Percentiles rank a stretch among this genome's conserved stretches.
Conservation (phyloP, 2,888 invertebrate genomes). For the Fragum fragum region DNA sequence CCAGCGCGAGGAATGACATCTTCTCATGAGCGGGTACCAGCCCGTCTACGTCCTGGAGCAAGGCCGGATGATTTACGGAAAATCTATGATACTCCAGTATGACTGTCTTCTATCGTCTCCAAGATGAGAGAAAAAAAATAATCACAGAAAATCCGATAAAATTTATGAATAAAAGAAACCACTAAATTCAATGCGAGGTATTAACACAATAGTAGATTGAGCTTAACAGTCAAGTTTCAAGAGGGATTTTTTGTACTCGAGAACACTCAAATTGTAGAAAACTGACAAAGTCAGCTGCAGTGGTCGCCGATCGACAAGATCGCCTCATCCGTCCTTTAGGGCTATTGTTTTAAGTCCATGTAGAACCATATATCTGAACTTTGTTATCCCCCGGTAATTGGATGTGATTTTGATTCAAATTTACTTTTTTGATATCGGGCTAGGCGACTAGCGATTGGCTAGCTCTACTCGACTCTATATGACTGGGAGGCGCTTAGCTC, state of each 20-base stretch:
- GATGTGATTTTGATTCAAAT: slow-evolving; percentile 82
- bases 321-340: slow-evolving; percentile 55
- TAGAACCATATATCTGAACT: slow-evolving; percentile 78
- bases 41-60: slow-evolving; percentile 10
- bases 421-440: slow-evolving; percentile 76
- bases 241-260: not conserved
- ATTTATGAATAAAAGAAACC: slow-evolving; percentile 1
- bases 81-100: slow-evolving; percentile 29
- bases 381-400: slow-evolving; percentile 80
- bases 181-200: not conserved
- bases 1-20: slow-evolving; percentile 81
- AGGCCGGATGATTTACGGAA: slow-evolving; percentile 30
- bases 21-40: slow-evolving; percentile 38
- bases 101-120: not conserved
- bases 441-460: slow-evolving; percentile 71
- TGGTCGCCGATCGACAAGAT: not conserved
- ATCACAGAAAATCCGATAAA: slow-evolving; percentile 11
- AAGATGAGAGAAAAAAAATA: not conserved
- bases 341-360: slow-evolving; percentile 72
- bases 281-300: slow-evolving; percentile 20
- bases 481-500: slow-evolving; percentile 68
- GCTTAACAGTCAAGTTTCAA: slow-evolving; percentile 17
- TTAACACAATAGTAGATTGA: not conserved
- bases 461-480: slow-evolving; percentile 42
- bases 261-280: slow-evolving; percentile 3